Conservation (phyloP, 2,797 vertebrate genomes). For the Falco biarmicus region DNA sequence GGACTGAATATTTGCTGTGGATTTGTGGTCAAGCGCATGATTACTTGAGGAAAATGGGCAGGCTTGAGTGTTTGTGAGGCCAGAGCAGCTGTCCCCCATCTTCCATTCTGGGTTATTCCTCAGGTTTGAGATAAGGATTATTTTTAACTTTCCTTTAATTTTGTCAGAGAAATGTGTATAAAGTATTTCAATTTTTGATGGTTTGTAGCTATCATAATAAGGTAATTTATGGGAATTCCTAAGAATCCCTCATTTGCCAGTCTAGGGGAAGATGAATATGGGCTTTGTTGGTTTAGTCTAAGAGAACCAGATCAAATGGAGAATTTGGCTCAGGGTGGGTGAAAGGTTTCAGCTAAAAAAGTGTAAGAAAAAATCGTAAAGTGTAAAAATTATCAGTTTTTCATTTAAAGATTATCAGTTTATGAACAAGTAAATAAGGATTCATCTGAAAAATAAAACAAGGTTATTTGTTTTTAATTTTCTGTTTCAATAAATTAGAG, state of each 20-base stretch:
- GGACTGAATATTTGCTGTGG: not conserved
- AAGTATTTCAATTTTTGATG: not conserved
- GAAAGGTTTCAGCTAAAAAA: not conserved
- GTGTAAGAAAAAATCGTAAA: not conserved
- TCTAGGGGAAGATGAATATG: not conserved
- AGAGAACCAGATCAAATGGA: not conserved
- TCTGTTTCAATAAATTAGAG: not conserved
- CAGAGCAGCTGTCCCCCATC: not conserved
- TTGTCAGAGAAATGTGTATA: not conserved
- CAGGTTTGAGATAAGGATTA: not conserved
- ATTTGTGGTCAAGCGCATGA: accelerated
- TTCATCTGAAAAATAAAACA: not conserved
- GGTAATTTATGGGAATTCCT: not conserved
- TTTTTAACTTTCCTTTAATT: not conserved
- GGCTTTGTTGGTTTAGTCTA: not conserved
- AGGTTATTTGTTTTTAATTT: not conserved
- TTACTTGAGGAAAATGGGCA: not conserved
- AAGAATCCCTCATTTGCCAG: not conserved
- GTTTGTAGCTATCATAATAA: not conserved
- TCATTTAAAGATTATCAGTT: not conserved
- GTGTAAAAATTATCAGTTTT: not conserved
- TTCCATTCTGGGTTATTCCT: not conserved
- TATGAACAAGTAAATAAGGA: not conserved
- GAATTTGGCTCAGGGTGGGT: not conserved
- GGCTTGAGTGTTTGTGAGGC: not conserved